Conservation (phyloP, 30 jellyfish, hydroid and myxozoan genomes). For the Euphysa ruthae region DNA sequence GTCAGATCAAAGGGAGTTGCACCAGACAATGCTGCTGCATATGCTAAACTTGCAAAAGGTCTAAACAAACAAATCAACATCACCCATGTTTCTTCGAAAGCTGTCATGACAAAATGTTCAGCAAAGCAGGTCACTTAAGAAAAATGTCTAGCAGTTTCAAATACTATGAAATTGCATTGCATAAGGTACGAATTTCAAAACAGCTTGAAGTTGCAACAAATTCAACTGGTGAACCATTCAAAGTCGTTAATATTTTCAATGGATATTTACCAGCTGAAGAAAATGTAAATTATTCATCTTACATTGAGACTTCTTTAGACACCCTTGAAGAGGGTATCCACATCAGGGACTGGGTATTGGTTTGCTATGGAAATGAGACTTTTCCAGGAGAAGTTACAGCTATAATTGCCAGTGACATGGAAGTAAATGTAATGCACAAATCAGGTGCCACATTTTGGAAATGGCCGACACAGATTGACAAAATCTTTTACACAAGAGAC, state of each 20-base stretch:
- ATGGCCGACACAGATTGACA: constrained; percentile 9
- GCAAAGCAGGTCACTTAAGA: constrained; percentile 7
- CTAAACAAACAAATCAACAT: constrained; percentile 24
- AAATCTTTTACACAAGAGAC: constrained; percentile 21
- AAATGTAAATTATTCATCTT: constrained; percentile 12
- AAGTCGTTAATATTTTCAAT: background rate
- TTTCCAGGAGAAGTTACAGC: constrained; percentile 19
- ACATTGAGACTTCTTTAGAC: background rate
- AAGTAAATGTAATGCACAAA: constrained; percentile 21
- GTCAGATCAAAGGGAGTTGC: constrained; percentile 19
- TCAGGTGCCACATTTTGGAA: constrained; percentile 17
- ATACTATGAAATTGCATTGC: constrained; percentile 12
- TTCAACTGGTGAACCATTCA: constrained; percentile 3
- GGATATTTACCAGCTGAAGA: constrained; percentile 7
- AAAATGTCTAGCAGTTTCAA: constrained; percentile 8
- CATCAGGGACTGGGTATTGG: constrained; percentile 24
- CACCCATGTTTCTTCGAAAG: constrained; percentile 3
- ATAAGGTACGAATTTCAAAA: constrained; percentile 17
- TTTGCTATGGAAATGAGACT: constrained; percentile 6
- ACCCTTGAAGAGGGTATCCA: constrained; percentile 6
- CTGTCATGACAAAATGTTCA: constrained; percentile 13
- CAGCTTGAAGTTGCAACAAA: constrained; percentile 19
- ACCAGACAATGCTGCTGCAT: constrained; percentile 11
- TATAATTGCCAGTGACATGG: background rate
- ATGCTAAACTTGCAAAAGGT: constrained; percentile 18